phyloP scores from a whole-genome alignment of 2,888 invertebrate species.

The Perizoma flavofasciatum region DNA sequence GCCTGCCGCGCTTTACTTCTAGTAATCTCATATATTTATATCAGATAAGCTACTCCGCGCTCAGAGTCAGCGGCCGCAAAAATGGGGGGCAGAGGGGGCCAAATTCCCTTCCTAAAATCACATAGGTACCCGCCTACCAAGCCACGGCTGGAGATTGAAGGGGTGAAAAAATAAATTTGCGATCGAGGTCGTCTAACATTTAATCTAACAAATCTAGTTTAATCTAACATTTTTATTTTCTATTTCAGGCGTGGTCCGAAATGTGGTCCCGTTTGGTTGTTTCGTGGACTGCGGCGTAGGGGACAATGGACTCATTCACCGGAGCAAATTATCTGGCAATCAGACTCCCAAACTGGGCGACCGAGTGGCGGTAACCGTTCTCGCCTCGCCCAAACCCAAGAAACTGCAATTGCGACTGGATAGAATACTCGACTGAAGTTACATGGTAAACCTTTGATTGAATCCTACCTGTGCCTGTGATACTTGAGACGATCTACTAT shows the following conservation, averaged over 20 bases:
- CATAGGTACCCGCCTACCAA: too few relatives aligned
- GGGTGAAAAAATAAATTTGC: too few relatives aligned
- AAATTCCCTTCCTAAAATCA: too few relatives aligned
- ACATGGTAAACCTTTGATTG: slow-evolving; percentile 30
- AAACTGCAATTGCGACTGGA: slow-evolving; percentile 83
- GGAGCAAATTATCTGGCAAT: slow-evolving; percentile 81
- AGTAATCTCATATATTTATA: too few relatives aligned
- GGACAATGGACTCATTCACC: slow-evolving; percentile 88
- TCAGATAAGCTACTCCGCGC: too few relatives aligned
- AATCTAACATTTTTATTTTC: neutral
- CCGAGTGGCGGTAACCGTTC: slow-evolving; percentile 86
- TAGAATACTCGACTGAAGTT: slow-evolving; percentile 62
- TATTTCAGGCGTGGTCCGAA: slow-evolving; percentile 89
- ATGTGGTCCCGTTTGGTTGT: slow-evolving; percentile 95
- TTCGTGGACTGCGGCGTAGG: slow-evolving; percentile 95
- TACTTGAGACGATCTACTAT: neutral
- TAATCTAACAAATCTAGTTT: too few relatives aligned
- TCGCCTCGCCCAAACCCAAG: slow-evolving; percentile 82
- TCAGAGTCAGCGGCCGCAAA: too few relatives aligned
- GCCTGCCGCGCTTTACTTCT: too few relatives aligned
- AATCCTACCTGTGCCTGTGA: slow-evolving; percentile 1
- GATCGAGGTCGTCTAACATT: too few relatives aligned
- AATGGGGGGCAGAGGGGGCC: too few relatives aligned
- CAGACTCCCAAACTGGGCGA: slow-evolving; percentile 86
- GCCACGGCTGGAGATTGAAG: too few relatives aligned